Conservation (phyloP, 2,113 vertebrate species). For the Indicator maculatus region DNA sequence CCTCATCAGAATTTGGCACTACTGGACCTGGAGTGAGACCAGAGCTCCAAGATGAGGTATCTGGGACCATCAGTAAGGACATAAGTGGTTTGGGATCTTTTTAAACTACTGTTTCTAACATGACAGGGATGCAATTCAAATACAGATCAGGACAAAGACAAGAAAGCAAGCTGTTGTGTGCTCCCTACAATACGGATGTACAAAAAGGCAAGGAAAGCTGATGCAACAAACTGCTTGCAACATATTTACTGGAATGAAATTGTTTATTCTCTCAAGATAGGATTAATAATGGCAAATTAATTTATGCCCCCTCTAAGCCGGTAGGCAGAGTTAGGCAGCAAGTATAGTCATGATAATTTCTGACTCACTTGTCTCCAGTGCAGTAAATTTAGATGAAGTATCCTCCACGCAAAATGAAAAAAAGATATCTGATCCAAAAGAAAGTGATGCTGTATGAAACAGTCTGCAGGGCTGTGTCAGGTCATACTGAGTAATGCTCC, state of each 20-base stretch:
- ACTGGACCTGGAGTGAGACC: background rate
- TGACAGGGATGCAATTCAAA: background rate
- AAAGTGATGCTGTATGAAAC: background rate
- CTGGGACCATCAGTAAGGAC: background rate
- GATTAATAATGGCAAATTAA: slow-evolving; percentile 20
- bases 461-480: background rate
- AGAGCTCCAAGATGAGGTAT: background rate
- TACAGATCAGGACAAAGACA: background rate
- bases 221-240: background rate
- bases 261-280: background rate
- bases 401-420: background rate
- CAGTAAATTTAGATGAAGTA: slow-evolving; percentile 29
- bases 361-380: background rate
- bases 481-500: background rate
- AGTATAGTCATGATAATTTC: background rate
- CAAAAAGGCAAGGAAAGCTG: background rate
- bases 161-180: background rate
- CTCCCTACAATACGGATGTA: background rate
- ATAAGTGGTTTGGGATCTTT: background rate
- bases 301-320: background rate
- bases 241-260: background rate
- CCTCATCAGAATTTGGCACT: background rate
- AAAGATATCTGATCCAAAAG: slow-evolving; percentile 14
- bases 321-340: background rate
- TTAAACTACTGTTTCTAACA: background rate